A percentile compares a stretch with the other conserved stretches of the same genome.
Conservation (phyloP, 2,113 vertebrate genomes). For the Acinonyx jubatus region DNA sequence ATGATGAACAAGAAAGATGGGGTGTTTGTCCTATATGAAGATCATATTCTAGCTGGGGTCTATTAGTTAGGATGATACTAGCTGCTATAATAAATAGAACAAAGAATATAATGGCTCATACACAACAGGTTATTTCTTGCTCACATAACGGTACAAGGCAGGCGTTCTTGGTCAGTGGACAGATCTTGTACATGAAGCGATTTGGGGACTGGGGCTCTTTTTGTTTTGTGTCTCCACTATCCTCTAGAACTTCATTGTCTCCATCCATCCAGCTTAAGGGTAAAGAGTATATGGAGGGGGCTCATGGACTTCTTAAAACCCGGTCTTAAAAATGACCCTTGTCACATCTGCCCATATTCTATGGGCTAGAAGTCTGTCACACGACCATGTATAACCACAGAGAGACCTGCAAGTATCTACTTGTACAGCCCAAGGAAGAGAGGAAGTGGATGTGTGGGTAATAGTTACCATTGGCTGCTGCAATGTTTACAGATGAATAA, state of each 20-base stretch:
- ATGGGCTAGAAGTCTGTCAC: not conserved
- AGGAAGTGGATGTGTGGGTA: not conserved
- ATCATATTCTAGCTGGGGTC: not conserved
- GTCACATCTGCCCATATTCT: not conserved
- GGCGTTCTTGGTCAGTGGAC: not conserved
- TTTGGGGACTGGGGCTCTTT: not conserved
- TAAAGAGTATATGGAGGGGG: too few species aligned
- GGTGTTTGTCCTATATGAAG: slow-evolving; percentile 1
- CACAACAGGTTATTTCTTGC: not conserved
- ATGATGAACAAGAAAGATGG: not conserved
- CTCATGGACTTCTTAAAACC: not conserved
- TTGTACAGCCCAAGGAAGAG: not conserved
- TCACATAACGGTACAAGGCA: not conserved
- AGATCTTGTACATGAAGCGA: not conserved
- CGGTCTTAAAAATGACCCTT: not conserved
- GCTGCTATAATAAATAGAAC: slow-evolving; percentile 23
- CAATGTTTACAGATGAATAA: not conserved
- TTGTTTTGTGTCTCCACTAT: not conserved
- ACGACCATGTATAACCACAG: not conserved
- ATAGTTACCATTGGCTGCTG: not conserved
- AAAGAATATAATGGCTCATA: not conserved
- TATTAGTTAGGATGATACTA: slow-evolving; percentile 39
- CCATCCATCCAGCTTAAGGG: not conserved
- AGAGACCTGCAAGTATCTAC: not conserved
- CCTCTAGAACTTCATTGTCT: not conserved